Percentiles rank a stretch among this genome's conserved stretches.
These are phyloP conservation scores for Mesaphorura yosii DNA, from an alignment of 1,140 invertebrate species.

Conservation along the genomic window DNA sequence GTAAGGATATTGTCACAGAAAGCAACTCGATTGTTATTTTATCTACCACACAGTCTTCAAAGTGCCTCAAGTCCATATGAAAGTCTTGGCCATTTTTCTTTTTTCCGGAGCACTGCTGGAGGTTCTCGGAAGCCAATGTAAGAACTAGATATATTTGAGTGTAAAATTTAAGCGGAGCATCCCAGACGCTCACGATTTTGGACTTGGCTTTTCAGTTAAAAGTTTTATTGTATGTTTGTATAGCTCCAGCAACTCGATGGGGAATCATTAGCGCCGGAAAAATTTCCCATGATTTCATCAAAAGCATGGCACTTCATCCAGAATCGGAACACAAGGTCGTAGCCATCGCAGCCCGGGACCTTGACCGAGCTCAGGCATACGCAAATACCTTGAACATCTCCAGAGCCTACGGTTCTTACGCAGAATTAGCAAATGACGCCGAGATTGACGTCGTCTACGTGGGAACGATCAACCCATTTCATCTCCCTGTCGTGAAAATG, in stretches of 20 bases:
- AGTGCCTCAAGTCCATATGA: too few species aligned
- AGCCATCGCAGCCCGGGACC: constrained; percentile 59
- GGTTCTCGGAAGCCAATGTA: too few species aligned
- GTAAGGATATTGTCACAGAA: too few species aligned
- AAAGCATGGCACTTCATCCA: constrained; percentile 52
- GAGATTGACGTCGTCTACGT: constrained; percentile 67
- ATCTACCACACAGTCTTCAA: too few species aligned
- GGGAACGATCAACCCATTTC: constrained; percentile 55
- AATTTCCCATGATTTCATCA: constrained; percentile 67
- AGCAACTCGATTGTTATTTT: too few species aligned
- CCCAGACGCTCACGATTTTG: too few species aligned
- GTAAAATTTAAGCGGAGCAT: too few species aligned
- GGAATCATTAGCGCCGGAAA: constrained; percentile 26
- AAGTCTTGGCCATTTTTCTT: too few species aligned
- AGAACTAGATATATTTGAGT: too few species aligned
- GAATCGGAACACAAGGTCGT: constrained; percentile 52
- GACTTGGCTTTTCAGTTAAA: too few species aligned
- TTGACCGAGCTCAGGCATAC: constrained; percentile 58
- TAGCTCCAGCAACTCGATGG: constrained; percentile 10
- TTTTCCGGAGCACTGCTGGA: too few species aligned
- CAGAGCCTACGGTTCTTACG: constrained; percentile 60
- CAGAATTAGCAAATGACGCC: constrained; percentile 47
- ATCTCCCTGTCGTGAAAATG: constrained; percentile 52
- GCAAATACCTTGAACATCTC: constrained; percentile 54
- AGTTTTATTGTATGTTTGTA: too few species aligned